Evolutionary conservation across 2,797 vertebrate genomes (phyloP).

Genomic region (Pteropus rufus): DNA sequence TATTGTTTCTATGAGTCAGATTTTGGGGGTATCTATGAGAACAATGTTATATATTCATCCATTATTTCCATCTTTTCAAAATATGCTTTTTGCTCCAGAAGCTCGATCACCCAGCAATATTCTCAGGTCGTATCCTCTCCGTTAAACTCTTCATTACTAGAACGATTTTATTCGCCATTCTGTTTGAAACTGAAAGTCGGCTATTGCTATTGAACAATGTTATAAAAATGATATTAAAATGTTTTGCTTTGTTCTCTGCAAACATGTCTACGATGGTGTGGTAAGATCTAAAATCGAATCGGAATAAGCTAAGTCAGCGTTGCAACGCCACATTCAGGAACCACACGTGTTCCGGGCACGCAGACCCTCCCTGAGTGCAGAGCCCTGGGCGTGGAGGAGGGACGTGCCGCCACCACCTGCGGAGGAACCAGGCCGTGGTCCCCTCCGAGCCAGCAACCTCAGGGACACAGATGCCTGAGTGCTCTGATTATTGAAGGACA

Average conservation of each 20-base stretch:
- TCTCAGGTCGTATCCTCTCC: not conserved
- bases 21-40: not conserved
- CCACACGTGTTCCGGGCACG: not conserved
- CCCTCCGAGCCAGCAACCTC: not conserved
- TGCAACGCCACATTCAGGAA: not conserved
- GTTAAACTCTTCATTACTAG: not conserved
- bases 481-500: not conserved
- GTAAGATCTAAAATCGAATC: not conserved
- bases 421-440: too few species aligned
- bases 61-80: slow-evolving; percentile 26
- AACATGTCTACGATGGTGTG: not conserved
- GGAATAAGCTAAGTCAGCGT: not conserved
- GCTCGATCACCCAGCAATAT: not conserved
- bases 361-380: not conserved
- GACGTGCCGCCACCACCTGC: too few species aligned
- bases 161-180: not conserved
- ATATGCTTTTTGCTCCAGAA: not conserved
- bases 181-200: not conserved
- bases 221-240: not conserved
- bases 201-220: not conserved
- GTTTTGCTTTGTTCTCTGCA: not conserved
- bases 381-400: not conserved
- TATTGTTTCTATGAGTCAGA: slow-evolving; percentile 31
- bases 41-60: not conserved
- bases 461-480: not conserved